These are phyloP conservation scores for Phortica variegata DNA, from an alignment of 1,140 invertebrate genomes.

Conservation along the genomic window DNA sequence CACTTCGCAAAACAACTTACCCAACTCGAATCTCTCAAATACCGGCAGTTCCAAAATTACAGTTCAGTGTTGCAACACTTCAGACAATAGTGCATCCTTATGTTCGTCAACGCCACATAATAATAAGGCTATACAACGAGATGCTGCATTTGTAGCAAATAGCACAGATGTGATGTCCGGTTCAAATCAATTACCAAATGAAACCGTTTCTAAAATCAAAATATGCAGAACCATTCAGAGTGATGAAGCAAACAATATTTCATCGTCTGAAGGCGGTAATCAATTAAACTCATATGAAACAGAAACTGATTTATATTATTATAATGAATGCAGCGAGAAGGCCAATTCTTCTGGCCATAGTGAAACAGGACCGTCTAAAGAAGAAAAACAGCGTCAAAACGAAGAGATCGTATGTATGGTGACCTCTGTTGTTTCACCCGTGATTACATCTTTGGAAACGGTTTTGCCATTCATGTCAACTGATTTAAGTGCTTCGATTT, in stretches of 20 bases:
- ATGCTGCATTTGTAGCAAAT: slow-evolving; percentile 8
- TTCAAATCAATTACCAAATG: too few relatives aligned
- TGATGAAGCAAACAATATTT: slow-evolving; percentile 49
- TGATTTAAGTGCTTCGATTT: background rate
- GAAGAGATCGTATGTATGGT: slow-evolving; percentile 67
- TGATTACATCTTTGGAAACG: slow-evolving; percentile 65
- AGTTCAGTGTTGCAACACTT: slow-evolving; percentile 15
- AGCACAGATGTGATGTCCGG: slow-evolving; percentile 24
- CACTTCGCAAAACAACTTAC: slow-evolving; percentile 39
- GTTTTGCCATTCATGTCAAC: slow-evolving; percentile 57
- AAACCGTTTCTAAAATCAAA: too few relatives aligned
- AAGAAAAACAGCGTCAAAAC: slow-evolving; percentile 70
- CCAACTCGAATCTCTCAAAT: slow-evolving; percentile 49
- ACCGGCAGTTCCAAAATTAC: slow-evolving; percentile 20
- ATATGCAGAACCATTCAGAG: slow-evolving; percentile 48
- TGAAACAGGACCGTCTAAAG: slow-evolving; percentile 59
- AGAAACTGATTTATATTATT: too few relatives aligned
- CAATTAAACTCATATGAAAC: background rate
- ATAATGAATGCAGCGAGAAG: slow-evolving; percentile 10
- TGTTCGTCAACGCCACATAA: slow-evolving; percentile 47
- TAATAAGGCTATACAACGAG: slow-evolving; percentile 42
- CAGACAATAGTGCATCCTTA: slow-evolving; percentile 22
- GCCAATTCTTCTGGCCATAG: slow-evolving; percentile 31
- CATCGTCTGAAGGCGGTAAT: slow-evolving; percentile 31
- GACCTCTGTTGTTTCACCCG: slow-evolving; percentile 64